Evolutionary conservation across 1,140 invertebrate genomes (phyloP), one percentile per base, ranked within the genome.

Genomic region (Cotesia typhae): DNA sequence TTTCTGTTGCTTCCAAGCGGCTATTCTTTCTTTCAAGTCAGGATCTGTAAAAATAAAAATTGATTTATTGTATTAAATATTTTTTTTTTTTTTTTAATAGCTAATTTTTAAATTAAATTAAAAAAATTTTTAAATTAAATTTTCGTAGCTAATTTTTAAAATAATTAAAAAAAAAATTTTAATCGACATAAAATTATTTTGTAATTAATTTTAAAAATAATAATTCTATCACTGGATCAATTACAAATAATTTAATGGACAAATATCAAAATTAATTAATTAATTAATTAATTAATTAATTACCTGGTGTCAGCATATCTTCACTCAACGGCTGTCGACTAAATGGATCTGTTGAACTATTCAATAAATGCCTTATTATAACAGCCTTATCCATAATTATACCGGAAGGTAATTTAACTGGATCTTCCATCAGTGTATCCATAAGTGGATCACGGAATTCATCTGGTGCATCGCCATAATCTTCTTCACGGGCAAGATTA

Each of bases 361-460:
- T 98, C 61, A 99, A 90, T 79, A 99, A 90, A 89, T 99, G 97
- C 70, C 95, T 90, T 75, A 95, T 90, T 66, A 99, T 99, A 73
- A 98, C 94, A 36, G 96, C 91, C 61, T 96, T 90, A 85, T 99
- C 97, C 96, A 99, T 98, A 2, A 98, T 90, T 79, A 95, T 95
- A 70, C 97, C 97, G 70, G 96, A 96, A 7, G 97, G 97, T 72
- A 99, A 87, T 71, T 93, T 88, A 0, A 99, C 97, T 2, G 98
- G 98, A 85, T 99, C 96, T 1, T 93, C 93, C 97, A 99, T 99
- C 17, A 99, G 85, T 0, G 97, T 99, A 81, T 97, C 96, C 97
- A 99, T 98, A 1, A 99, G 87, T 0, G 97, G 96, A 90, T 99
- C 97, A 87, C 93, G 93, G 84, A 98, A 99, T 86, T 99, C 97